Conservation (phyloP, 2,888 invertebrate genomes). For the Sinelater perroti region DNA sequence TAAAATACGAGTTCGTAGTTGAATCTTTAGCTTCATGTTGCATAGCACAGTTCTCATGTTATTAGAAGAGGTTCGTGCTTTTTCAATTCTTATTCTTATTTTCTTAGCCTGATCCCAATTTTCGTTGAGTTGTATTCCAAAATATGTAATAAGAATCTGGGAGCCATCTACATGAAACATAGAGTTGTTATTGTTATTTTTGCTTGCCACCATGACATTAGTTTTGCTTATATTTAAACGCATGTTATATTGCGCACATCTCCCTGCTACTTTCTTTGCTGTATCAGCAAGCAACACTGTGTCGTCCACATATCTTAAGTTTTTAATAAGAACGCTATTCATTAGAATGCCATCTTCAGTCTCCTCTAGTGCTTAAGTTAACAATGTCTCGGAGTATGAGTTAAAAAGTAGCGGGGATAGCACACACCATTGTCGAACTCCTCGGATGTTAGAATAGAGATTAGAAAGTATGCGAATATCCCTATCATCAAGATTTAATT, state of each 20-base stretch:
- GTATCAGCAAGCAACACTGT: conserved; percentile 19
- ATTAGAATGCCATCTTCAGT: conserved; percentile 9
- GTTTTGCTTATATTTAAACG: conserved; percentile 18
- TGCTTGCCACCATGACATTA: conserved; percentile 17
- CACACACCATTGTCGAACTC: conserved; percentile 23
- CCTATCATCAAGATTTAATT: conserved; percentile 10
- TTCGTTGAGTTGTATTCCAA: conserved; percentile 17
- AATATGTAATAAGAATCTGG: conserved; percentile 6
- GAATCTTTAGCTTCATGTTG: background rate
- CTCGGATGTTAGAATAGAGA: background rate
- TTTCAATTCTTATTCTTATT: conserved; percentile 20
- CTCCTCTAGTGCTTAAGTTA: conserved; percentile 21
- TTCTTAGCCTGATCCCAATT: conserved; percentile 17
- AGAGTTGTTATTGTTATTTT: conserved; percentile 4
- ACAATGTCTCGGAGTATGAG: too few species aligned
- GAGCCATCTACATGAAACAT: conserved; percentile 9
- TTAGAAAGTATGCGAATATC: conserved; percentile 15
- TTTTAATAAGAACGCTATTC: conserved; percentile 23
- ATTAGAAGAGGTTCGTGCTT: conserved; percentile 22
- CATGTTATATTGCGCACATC: conserved; percentile 11
- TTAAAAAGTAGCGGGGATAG: conserved; percentile 22
- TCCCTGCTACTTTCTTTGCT: conserved; percentile 6
- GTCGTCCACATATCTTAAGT: conserved; percentile 24
- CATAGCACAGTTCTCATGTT: conserved; percentile 10
- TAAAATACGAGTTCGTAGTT: background rate